Evolutionary conservation across 2,113 vertebrate species (phyloP).

Genomic region (Brachionichthys hirsutus): DNA sequence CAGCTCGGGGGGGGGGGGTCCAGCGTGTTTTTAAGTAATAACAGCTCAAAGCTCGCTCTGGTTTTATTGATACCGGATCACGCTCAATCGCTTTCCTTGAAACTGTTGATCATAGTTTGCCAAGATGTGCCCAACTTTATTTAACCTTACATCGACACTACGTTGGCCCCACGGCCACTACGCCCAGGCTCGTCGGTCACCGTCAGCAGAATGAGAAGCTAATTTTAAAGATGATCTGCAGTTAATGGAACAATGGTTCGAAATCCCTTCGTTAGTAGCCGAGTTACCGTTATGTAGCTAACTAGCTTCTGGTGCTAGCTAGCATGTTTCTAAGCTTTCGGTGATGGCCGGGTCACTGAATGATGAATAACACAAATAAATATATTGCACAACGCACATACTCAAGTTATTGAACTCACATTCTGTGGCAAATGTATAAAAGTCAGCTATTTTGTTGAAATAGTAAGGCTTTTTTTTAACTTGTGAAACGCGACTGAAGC

Average conservation of each 20-base stretch:
- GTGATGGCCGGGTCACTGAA: slow-evolving; percentile 3
- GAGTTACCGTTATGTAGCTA: slow-evolving; percentile 62
- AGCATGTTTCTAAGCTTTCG: slow-evolving; percentile 3
- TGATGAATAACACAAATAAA: background rate
- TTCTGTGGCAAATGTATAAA: accelerated
- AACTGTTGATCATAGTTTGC: too few species aligned
- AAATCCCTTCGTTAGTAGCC: background rate
- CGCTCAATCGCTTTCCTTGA: too few species aligned
- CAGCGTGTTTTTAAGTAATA: too few species aligned
- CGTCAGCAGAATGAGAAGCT: too few species aligned
- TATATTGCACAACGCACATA: background rate
- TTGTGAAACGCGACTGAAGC: slow-evolving; percentile 28
- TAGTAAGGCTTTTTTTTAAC: slow-evolving; percentile 12
- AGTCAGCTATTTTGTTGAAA: accelerated
- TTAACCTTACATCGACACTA: too few species aligned
- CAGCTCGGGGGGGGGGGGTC: too few species aligned
- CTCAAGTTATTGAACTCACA: accelerated
- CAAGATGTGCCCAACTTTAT: too few species aligned
- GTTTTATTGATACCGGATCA: too few species aligned
- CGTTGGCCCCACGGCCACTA: too few species aligned
- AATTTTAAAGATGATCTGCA: too few species aligned
- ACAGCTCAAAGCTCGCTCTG: too few species aligned
- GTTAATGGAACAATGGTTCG: background rate
- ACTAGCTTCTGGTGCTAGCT: slow-evolving; percentile 49
- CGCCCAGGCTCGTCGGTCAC: too few species aligned